Percentiles rank a stretch among this genome's conserved stretches.
phyloP scores from a whole-genome alignment of 2,113 vertebrate genomes.

The Tetraodon nigroviridis region DNA sequence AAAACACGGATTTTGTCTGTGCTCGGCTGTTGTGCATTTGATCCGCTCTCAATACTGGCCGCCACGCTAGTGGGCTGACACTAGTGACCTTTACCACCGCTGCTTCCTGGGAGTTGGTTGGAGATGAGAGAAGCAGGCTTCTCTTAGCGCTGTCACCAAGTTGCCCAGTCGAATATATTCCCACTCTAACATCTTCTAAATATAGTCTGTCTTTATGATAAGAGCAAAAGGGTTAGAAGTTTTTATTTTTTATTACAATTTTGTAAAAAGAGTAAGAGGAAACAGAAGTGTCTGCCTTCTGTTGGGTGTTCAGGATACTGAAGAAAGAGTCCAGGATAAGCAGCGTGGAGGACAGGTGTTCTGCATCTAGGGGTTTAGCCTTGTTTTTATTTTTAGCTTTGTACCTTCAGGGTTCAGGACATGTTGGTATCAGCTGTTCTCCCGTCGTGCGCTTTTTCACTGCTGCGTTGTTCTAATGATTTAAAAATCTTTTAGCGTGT shows the following conservation, averaged over 20 bases:
- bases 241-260: conserved; percentile 1
- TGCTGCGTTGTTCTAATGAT: conserved; percentile 39
- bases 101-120: conserved; percentile 48
- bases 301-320: conserved; percentile 7
- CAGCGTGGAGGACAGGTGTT: conserved; percentile 55
- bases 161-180: conserved; percentile 33
- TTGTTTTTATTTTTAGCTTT: conserved; percentile 71
- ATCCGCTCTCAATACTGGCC: conserved; percentile 47
- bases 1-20: conserved; percentile 10
- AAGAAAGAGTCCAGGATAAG: conserved; percentile 37
- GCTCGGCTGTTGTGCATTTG: conserved; percentile 35
- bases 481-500: neutral
- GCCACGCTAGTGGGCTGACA: conserved; percentile 50
- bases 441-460: conserved; percentile 39
- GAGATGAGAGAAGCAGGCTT: conserved; percentile 54
- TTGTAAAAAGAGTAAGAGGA: too few species aligned
- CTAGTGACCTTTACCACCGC: conserved; percentile 59
- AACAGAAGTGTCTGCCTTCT: neutral
- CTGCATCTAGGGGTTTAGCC: conserved; percentile 62
- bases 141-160: conserved; percentile 43
- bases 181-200: neutral
- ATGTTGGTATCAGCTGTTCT: conserved; percentile 54
- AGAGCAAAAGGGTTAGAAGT: conserved; percentile 22
- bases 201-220: conserved; percentile 14
- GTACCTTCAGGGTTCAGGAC: conserved; percentile 57